Conservation (phyloP, 2,113 vertebrate species). For the Cheirogaleus medius region DNA sequence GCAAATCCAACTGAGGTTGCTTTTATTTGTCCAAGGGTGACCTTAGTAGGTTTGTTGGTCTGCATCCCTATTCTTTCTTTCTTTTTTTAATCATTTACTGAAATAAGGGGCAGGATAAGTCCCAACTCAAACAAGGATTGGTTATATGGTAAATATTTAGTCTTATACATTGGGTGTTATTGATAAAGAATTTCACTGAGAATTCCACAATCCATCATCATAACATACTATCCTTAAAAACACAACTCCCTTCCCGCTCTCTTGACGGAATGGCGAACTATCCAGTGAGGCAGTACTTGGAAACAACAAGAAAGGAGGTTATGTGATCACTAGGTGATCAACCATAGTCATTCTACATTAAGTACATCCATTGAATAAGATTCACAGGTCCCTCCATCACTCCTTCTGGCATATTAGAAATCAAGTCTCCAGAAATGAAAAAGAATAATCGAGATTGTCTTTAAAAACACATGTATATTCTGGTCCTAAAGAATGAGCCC, state of each 20-base stretch:
- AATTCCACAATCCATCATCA: not conserved
- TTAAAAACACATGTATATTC: slow-evolving; percentile 44
- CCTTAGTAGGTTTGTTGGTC: not conserved
- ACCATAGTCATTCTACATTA: not conserved
- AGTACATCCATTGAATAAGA: not conserved
- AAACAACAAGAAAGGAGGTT: slow-evolving; percentile 32
- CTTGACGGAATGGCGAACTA: not conserved
- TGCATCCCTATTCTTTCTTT: not conserved
- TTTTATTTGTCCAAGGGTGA: slow-evolving; percentile 52
- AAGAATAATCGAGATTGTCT: not conserved
- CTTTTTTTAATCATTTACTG: not conserved
- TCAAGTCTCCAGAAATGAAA: slow-evolving; percentile 36
- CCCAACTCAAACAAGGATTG: slow-evolving; percentile 36
- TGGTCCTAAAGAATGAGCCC: not conserved
- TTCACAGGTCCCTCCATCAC: not conserved
- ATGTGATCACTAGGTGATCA: not conserved
- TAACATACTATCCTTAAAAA: not conserved
- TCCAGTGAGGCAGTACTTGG: not conserved
- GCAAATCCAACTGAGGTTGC: not conserved
- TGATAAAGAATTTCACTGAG: not conserved
- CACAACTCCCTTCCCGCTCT: not conserved
- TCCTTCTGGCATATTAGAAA: not conserved
- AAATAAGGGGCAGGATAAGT: not conserved
- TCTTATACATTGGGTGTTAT: not conserved
- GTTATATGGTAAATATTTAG: slow-evolving; percentile 27